Conservation (phyloP, 2,888 invertebrate genomes). For the Altica lythri region DNA sequence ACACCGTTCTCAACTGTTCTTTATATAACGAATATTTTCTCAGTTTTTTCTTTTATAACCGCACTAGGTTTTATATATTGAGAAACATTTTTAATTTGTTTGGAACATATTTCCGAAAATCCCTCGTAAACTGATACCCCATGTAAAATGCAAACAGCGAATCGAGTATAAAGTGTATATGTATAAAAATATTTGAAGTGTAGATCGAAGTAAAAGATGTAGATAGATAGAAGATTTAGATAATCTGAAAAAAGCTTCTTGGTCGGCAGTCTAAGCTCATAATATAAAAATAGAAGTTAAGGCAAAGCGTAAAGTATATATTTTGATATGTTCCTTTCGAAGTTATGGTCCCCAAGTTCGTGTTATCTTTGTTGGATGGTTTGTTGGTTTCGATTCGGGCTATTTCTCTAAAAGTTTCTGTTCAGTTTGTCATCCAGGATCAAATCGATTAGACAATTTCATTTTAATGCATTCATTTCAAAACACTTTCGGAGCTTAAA, state of each 20-base stretch:
- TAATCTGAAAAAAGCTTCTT: slow-evolving; percentile 10
- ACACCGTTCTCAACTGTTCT: neutral
- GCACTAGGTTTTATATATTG: neutral
- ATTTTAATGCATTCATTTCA: slow-evolving; percentile 35
- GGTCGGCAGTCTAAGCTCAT: slow-evolving; percentile 10
- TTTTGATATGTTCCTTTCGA: slow-evolving; percentile 36
- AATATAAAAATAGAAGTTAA: slow-evolving; percentile 21
- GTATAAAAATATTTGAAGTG: slow-evolving; percentile 18
- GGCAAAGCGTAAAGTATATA: slow-evolving; percentile 28
- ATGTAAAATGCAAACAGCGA: slow-evolving; percentile 7
- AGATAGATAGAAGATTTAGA: slow-evolving; percentile 3
- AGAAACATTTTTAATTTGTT: slow-evolving; percentile 1
- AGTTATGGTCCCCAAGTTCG: slow-evolving; percentile 38
- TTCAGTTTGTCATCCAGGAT: slow-evolving; percentile 52
- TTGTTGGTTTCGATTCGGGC: neutral
- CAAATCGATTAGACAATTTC: slow-evolving; percentile 49
- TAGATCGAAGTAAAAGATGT: slow-evolving; percentile 8
- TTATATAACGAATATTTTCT: neutral
- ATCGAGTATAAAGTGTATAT: slow-evolving; percentile 10
- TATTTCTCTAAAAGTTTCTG: slow-evolving; percentile 7
- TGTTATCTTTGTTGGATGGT: slow-evolving; percentile 5
- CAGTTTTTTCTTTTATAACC: neutral
- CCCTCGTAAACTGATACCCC: neutral
- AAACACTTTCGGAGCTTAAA: slow-evolving; percentile 8
- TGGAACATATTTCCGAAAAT: slow-evolving; percentile 3